phyloP scores from a whole-genome alignment of 92 coral and sea anemone genomes.

The Umimayanthus kanabou region DNA sequence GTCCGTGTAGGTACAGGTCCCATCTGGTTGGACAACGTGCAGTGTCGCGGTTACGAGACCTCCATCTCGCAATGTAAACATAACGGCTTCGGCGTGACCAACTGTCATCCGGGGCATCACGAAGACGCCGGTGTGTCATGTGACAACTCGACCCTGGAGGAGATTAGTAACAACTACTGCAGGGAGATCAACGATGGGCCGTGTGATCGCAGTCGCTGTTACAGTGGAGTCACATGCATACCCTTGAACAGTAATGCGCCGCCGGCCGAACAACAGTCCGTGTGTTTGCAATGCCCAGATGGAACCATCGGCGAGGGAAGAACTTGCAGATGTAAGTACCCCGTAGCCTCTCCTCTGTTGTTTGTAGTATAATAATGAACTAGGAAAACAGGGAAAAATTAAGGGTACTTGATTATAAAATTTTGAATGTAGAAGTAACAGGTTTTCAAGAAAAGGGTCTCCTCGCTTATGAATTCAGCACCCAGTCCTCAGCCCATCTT shows the following conservation, averaged over 20 bases:
- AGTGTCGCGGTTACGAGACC: constrained; percentile 84
- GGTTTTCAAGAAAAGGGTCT: too few relatives aligned
- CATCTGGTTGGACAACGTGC: constrained; percentile 85
- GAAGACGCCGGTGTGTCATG: constrained; percentile 86
- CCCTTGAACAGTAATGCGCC: constrained; percentile 48
- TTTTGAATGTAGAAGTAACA: too few relatives aligned
- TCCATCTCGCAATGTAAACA: constrained; percentile 79
- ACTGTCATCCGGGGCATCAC: constrained; percentile 74
- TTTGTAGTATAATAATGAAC: too few relatives aligned
- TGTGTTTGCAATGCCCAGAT: constrained; percentile 81
- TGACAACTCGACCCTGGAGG: constrained; percentile 78
- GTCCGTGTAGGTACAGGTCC: constrained; percentile 60
- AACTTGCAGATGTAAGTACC: constrained; percentile 70
- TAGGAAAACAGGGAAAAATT: too few relatives aligned
- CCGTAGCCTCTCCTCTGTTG: background rate
- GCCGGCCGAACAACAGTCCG: constrained; percentile 44
- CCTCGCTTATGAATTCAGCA: too few relatives aligned
- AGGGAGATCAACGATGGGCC: constrained; percentile 52
- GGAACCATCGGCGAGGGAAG: constrained; percentile 78
- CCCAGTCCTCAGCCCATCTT: too few relatives aligned
- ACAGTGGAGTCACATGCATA: constrained; percentile 65
- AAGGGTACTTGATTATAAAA: too few relatives aligned
- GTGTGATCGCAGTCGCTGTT: constrained; percentile 43
- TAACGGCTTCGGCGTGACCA: constrained; percentile 79
- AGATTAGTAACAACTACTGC: constrained; percentile 79